These are phyloP conservation scores for Idaea aversata DNA, from an alignment of 2,888 invertebrate species.

Conservation along the genomic window DNA sequence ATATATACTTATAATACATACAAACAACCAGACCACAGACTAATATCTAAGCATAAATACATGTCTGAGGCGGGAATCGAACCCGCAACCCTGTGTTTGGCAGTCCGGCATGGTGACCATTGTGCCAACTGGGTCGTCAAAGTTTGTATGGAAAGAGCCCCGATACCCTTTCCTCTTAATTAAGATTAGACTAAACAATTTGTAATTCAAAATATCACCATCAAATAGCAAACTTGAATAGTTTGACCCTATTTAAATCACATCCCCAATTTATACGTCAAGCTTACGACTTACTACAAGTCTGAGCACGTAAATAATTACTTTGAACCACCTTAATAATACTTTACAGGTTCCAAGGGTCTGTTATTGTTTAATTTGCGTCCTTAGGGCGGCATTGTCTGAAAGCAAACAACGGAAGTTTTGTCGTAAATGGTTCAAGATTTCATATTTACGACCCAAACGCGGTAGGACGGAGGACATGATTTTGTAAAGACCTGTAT, in stretches of 20 bases:
- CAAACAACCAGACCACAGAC: too few species aligned
- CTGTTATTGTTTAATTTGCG: constrained; percentile 46
- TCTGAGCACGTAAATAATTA: constrained; percentile 57
- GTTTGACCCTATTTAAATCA: background rate
- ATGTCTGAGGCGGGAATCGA: too few species aligned
- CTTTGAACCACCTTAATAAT: constrained; percentile 43
- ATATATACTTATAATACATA: too few species aligned
- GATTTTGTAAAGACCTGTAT: constrained; percentile 1
- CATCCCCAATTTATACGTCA: constrained; percentile 5
- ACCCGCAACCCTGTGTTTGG: too few species aligned
- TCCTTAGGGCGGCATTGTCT: constrained; percentile 48
- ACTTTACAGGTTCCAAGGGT: constrained; percentile 40
- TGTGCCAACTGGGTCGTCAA: too few species aligned
- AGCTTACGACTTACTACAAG: constrained; percentile 29
- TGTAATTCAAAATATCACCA: background rate
- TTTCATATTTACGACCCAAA: background rate
- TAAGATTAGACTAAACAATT: background rate
- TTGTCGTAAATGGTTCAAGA: constrained; percentile 46
- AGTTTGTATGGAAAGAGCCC: too few species aligned
- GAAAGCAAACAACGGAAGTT: constrained; percentile 56
- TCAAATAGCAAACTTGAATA: background rate
- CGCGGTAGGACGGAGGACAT: background rate
- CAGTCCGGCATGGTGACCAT: too few species aligned
- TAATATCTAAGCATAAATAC: too few species aligned
- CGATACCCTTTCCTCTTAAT: too few species aligned